Evolutionary conservation across 2,797 vertebrate genomes (phyloP).

Genomic region (Florisuga fusca): DNA sequence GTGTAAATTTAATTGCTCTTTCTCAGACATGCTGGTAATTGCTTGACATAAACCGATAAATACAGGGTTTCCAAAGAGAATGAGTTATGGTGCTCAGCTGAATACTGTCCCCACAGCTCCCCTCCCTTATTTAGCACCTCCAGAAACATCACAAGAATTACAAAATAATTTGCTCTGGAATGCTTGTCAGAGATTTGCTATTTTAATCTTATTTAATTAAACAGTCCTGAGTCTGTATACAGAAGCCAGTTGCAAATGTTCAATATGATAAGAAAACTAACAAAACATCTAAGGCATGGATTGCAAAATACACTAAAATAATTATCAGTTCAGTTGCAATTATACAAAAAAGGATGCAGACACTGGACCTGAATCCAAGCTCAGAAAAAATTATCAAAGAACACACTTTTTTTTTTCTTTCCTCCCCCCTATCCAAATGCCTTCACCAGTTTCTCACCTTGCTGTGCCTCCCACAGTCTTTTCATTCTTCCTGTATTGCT

Average conservation of each 20-base stretch:
- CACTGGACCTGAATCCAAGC: not conserved
- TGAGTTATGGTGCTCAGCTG: not conserved
- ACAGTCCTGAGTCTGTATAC: not conserved
- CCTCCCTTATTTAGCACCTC: not conserved
- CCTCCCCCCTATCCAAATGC: not conserved
- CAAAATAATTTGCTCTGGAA: not conserved
- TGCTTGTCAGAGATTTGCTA: not conserved
- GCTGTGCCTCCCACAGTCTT: not conserved
- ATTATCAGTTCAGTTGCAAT: not conserved
- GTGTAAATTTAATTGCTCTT: slow-evolving; percentile 24
- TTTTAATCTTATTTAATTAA: not conserved
- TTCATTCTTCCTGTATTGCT: fast-evolving
- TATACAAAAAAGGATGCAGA: slow-evolving; percentile 12
- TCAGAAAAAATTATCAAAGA: not conserved
- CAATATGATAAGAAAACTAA: not conserved
- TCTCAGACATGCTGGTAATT: slow-evolving; percentile 35
- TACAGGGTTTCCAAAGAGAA: not conserved
- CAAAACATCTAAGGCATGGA: not conserved
- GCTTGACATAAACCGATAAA: slow-evolving; percentile 31
- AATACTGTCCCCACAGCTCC: not conserved
- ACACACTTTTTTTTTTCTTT: no score
- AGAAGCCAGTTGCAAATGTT: not conserved
- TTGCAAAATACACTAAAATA: not conserved
- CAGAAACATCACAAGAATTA: not conserved
- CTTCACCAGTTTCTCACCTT: not conserved